Conservation (phyloP, 2,113 vertebrate genomes). For the Mesoclemmys tuberculata region DNA sequence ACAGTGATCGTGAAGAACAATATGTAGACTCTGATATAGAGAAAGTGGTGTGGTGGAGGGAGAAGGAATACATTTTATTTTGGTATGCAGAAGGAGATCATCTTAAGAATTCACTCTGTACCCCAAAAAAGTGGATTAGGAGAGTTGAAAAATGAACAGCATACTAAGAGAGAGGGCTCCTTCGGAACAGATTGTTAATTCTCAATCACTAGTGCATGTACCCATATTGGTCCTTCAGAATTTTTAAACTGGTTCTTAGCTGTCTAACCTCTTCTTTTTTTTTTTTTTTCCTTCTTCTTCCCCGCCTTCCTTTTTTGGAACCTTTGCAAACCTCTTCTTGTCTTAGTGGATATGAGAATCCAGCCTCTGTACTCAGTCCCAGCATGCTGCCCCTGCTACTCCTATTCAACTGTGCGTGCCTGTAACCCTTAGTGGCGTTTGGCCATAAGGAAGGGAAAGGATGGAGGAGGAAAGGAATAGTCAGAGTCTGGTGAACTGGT, state of each 20-base stretch:
- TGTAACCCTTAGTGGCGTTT: neutral
- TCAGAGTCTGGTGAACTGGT: neutral
- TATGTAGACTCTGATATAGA: neutral
- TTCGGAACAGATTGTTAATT: neutral
- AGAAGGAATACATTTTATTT: neutral
- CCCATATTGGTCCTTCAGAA: neutral
- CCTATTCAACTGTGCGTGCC: neutral
- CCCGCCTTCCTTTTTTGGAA: neutral
- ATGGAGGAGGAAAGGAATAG: neutral
- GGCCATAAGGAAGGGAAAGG: neutral
- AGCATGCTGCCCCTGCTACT: neutral
- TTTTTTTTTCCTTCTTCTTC: neutral
- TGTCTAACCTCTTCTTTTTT: neutral
- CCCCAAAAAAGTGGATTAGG: neutral
- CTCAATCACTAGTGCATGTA: neutral
- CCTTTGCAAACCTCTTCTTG: neutral
- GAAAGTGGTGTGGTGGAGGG: neutral
- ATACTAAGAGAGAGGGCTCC: neutral
- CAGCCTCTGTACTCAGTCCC: neutral
- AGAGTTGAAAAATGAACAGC: neutral
- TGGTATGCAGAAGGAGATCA: neutral
- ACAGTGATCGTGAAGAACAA: neutral
- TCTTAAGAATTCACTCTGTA: neutral
- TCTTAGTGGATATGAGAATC: neutral
- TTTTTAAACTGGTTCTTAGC: slow-evolving; percentile 1